Conservation (phyloP, 2,113 vertebrate species). For the Pseudolaguvia tuberculata region DNA sequence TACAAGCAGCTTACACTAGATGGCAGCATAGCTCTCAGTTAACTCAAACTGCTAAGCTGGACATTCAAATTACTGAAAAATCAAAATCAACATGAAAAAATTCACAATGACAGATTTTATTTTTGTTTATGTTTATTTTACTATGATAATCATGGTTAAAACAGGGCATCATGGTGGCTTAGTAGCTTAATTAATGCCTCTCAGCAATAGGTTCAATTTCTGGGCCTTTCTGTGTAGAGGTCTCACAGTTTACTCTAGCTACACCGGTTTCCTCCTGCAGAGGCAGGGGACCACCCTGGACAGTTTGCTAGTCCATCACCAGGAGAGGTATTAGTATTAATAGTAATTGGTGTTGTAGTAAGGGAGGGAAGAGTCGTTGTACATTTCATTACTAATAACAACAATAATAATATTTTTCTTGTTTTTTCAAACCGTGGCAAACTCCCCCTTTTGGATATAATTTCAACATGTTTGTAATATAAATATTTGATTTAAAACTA, state of each 20-base stretch:
- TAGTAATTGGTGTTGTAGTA: background rate
- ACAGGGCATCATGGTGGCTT: too few relatives aligned
- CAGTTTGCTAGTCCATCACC: too few relatives aligned
- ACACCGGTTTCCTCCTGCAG: too few relatives aligned
- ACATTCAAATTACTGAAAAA: background rate
- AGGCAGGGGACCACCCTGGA: too few relatives aligned
- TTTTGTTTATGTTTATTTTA: background rate
- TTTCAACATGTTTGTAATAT: background rate
- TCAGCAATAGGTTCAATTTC: too few relatives aligned
- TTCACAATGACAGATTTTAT: background rate
- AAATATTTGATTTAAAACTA: background rate
- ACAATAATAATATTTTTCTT: background rate
- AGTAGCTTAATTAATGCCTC: too few relatives aligned
- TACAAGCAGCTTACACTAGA: slow-evolving; percentile 22
- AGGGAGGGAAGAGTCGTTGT: too few relatives aligned
- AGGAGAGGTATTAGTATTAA: background rate
- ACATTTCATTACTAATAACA: background rate
- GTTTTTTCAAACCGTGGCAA: background rate
- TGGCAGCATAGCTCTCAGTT: slow-evolving; percentile 38
- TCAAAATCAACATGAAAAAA: too few relatives aligned
- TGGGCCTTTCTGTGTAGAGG: too few relatives aligned
- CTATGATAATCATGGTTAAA: too few relatives aligned
- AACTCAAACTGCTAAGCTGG: background rate
- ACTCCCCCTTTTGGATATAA: background rate
- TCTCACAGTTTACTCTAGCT: too few relatives aligned